These are phyloP conservation scores for Drosophila pullipes DNA, from an alignment of 2,888 invertebrate genomes.

Conservation along the genomic window DNA sequence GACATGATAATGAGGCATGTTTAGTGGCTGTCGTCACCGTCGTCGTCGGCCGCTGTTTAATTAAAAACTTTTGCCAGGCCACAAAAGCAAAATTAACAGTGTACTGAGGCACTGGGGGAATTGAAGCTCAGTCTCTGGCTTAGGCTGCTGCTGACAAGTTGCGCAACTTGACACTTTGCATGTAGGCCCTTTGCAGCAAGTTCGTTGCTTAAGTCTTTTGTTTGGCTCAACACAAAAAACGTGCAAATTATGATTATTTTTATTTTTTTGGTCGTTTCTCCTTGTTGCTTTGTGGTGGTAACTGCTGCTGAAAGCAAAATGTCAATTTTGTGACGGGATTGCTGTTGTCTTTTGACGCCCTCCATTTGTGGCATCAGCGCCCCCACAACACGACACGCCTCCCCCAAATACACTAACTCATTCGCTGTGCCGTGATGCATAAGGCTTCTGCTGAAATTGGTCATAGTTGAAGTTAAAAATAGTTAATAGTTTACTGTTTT, in stretches of 20 bases:
- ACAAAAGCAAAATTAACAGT: slow-evolving; percentile 35
- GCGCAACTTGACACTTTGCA: slow-evolving; percentile 82
- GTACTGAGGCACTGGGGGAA: slow-evolving; percentile 22
- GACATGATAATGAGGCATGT: slow-evolving; percentile 80
- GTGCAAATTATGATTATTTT: slow-evolving; percentile 78
- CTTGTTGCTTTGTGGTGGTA: slow-evolving; percentile 19
- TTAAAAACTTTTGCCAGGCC: slow-evolving; percentile 61
- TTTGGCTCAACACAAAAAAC: slow-evolving; percentile 76
- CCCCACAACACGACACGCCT: slow-evolving; percentile 48
- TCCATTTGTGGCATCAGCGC: slow-evolving; percentile 62
- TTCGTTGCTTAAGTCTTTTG: slow-evolving; percentile 79
- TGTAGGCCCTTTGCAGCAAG: slow-evolving; percentile 75
- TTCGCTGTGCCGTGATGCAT: background rate
- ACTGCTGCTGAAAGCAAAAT: slow-evolving; percentile 72
- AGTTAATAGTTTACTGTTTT: background rate
- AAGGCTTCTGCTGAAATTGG: slow-evolving; percentile 12
- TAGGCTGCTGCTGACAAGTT: slow-evolving; percentile 65
- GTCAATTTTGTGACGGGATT: slow-evolving; percentile 77
- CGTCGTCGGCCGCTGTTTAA: slow-evolving; percentile 58
- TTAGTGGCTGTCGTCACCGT: slow-evolving; percentile 70
- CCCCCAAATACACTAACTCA: slow-evolving; percentile 20
- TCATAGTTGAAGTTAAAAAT: slow-evolving; percentile 1
- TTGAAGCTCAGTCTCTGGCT: slow-evolving; percentile 18
- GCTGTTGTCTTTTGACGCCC: slow-evolving; percentile 74
- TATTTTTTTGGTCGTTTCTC: slow-evolving; percentile 5